phyloP scores from a whole-genome alignment of 1,140 invertebrate species.

The Nautilus pompilius region DNA sequence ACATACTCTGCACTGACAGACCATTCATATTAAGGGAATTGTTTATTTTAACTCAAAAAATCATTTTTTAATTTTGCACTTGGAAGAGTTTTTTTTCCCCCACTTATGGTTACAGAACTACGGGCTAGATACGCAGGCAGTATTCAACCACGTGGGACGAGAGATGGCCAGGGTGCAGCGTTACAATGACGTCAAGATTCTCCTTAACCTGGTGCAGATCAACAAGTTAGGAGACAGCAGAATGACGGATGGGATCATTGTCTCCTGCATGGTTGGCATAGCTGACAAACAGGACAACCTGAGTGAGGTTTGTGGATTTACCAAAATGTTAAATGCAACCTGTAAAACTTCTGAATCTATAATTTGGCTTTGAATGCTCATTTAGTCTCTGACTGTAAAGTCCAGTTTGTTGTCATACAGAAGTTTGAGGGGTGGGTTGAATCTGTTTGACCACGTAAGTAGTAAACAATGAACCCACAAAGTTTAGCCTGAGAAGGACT shows the following conservation, averaged over 20 bases:
- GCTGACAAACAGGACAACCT: slow-evolving; percentile 24
- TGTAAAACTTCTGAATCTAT: neutral
- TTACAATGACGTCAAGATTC: slow-evolving; percentile 32
- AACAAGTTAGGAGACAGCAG: slow-evolving; percentile 34
- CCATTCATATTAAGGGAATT: neutral
- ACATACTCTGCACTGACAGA: neutral
- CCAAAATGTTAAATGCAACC: neutral
- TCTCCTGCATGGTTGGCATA: slow-evolving; percentile 45
- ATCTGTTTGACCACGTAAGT: neutral
- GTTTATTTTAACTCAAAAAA: neutral
- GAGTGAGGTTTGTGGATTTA: slow-evolving; percentile 26
- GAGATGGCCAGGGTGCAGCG: slow-evolving; percentile 39
- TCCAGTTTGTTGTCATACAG: neutral
- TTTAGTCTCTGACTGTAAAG: neutral
- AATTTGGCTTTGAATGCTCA: neutral
- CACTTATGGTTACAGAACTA: slow-evolving; percentile 37
- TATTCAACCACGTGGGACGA: slow-evolving; percentile 44
- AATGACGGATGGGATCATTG: slow-evolving; percentile 47
- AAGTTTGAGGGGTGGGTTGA: neutral
- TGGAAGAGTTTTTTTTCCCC: neutral
- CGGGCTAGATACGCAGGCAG: slow-evolving; percentile 33
- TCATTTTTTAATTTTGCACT: neutral
- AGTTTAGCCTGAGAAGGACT: neutral
- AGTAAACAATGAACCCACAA: neutral
- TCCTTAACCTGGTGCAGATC: slow-evolving; percentile 34